Conservation (phyloP, 2,113 vertebrate species). For the Ammodytes dubius region DNA sequence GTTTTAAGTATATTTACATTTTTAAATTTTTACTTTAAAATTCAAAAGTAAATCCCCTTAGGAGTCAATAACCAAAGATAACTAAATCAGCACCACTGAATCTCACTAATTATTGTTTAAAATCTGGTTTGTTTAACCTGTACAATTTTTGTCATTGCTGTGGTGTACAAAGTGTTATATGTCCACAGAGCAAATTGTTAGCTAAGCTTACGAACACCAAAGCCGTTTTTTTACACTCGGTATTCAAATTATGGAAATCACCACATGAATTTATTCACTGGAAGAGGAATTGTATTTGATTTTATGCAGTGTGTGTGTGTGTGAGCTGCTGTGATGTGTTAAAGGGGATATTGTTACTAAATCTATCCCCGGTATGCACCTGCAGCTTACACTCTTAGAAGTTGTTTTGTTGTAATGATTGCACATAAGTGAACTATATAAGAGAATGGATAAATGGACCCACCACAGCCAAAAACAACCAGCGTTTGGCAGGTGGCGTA, state of each 20-base stretch:
- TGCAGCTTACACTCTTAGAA: conserved; percentile 30
- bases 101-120: too few relatives aligned
- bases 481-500: conserved; percentile 22
- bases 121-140: too few relatives aligned
- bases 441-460: conserved; percentile 11
- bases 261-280: neutral
- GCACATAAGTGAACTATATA: conserved; percentile 8
- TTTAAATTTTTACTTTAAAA: too few relatives aligned
- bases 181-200: too few relatives aligned
- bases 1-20: neutral
- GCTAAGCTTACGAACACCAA: too few relatives aligned
- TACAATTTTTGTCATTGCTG: too few relatives aligned
- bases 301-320: conserved; percentile 4
- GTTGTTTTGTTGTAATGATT: conserved; percentile 15
- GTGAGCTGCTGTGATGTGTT: conserved; percentile 2
- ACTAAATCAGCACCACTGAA: too few relatives aligned
- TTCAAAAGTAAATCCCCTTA: too few relatives aligned
- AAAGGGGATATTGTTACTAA: conserved; percentile 15
- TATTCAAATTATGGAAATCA: neutral
- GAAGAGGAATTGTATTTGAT: conserved; percentile 12
- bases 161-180: too few relatives aligned
- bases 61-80: too few relatives aligned
- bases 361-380: conserved; percentile 21
- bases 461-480: conserved; percentile 18
- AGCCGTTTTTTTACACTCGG: too few relatives aligned